A percentile compares a stretch with the other conserved stretches of the same genome.
Evolutionary conservation across 2,113 vertebrate genomes (phyloP).

Genomic region (Indri indri): DNA sequence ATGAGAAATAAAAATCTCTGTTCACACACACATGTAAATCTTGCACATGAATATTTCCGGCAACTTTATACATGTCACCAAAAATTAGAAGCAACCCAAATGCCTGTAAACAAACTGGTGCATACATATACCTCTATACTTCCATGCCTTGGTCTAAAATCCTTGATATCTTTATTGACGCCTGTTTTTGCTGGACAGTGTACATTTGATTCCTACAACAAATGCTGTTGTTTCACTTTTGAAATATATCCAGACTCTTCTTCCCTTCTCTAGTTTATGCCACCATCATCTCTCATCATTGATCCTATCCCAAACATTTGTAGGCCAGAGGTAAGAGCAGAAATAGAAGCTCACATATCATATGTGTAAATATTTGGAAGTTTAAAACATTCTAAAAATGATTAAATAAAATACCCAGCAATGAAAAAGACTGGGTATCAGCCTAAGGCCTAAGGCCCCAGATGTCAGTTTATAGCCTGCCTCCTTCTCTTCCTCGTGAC

Average conservation of each 20-base stretch:
- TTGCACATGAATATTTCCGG: background rate
- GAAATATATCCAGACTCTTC: background rate
- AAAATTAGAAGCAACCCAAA: background rate
- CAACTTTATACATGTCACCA: background rate
- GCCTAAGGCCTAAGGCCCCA: too few relatives aligned
- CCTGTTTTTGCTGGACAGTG: background rate
- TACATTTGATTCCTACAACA: background rate
- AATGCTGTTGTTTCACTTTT: background rate
- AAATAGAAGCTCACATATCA: background rate
- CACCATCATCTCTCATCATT: background rate
- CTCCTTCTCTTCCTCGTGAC: background rate
- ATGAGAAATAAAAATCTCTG: background rate
- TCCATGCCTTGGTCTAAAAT: background rate
- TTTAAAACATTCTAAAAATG: background rate
- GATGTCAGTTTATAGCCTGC: background rate
- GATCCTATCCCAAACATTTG: background rate
- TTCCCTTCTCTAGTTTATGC: background rate
- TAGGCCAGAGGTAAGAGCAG: background rate
- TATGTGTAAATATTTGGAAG: background rate
- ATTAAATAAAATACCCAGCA: background rate
- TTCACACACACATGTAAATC: background rate
- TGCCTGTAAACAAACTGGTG: background rate
- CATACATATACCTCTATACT: accelerated
- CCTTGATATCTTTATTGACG: background rate
- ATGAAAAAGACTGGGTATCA: background rate